Base-by-base conservation (phyloP, 2,797 vertebrate species). In the Gallinago stenura region DNA sequence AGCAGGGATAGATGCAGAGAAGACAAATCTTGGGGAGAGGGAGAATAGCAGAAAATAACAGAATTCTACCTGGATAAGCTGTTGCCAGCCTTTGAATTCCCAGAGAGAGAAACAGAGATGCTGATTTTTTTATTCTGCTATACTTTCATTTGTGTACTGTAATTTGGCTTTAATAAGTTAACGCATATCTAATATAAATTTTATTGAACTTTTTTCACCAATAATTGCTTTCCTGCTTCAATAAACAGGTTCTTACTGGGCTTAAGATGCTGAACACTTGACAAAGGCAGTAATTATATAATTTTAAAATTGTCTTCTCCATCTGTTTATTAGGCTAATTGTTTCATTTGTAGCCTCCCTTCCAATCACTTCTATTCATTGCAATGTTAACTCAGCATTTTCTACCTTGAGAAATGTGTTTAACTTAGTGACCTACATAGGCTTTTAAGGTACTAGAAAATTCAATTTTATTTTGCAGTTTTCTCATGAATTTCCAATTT, bases 301-400 rank as follows among this genome's bases (percentile, higher is more conserved):
- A 46, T 46, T 46, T 46, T 46, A 46, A 24, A 37, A 69, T 9
- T 25, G 39, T 46, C 22, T 53, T 91, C 15, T 93, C 76, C 64
- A 83, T 95, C 46, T 94, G 51, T 84, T 96, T 94, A 88, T 96
- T 89, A 76, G 94, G 73, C 10, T 93, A 84, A 92, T 95, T 88
- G 56, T 93, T 95, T 91, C 78, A 53, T 41, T 94, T 61, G 50
- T 37, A 87, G 64, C 43, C 8, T 87, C 79, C 33, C 25, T 88
- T 86, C 48, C 81, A 71, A 70, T 70, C 72, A 76, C 20, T 87
- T 83, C 28, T 73, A 11, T 46, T 91, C 76, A 31, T 57, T 84
- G 66, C 57, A 76, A 64, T 51, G 78, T 90, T 89, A 95, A 92
- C 60, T 96, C 93, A 94, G 87, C 76, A 56, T 81, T 96, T 95